Conservation (phyloP, 2,888 invertebrate species). For the Dorcus hopei region DNA sequence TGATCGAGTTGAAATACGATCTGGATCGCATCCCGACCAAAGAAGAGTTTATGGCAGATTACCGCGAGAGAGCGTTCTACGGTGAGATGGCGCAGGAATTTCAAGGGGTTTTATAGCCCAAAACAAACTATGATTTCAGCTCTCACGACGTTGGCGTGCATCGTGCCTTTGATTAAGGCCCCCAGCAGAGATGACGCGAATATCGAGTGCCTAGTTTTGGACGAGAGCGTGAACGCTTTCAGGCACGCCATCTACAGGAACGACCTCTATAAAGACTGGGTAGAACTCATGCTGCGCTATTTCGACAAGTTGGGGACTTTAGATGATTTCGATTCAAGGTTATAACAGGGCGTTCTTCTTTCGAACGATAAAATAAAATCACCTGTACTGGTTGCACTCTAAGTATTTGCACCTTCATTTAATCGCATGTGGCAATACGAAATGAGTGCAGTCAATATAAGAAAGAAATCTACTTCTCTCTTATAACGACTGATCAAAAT, state of each 20-base stretch:
- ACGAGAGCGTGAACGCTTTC: slow-evolving; percentile 35
- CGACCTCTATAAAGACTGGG: slow-evolving; percentile 35
- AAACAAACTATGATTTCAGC: slow-evolving; percentile 26
- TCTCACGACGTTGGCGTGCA: slow-evolving; percentile 36
- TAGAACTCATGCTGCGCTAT: slow-evolving; percentile 37
- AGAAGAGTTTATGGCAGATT: slow-evolving; percentile 33
- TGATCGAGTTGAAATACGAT: slow-evolving; percentile 33
- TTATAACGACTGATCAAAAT: no score
- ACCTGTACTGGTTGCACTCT: no score
- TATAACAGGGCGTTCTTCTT: no score
- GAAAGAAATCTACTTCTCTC: no score
- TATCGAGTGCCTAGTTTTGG: slow-evolving; percentile 38
- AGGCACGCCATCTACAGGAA: slow-evolving; percentile 40
- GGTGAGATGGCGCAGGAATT: slow-evolving; percentile 19
- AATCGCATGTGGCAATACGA: no score
- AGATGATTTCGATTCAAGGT: no score
- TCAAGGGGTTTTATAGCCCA: neutral
- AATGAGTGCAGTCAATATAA: no score
- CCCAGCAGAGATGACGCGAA: slow-evolving; percentile 37
- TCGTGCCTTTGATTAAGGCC: slow-evolving; percentile 40
- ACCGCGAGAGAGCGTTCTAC: slow-evolving; percentile 32
- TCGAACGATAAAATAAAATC: no score
- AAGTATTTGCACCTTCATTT: no score
- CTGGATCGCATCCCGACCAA: slow-evolving; percentile 33
- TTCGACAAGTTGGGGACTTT: slow-evolving; percentile 40